Conservation (phyloP, 2,113 vertebrate species). For the Chinchilla lanigera region DNA sequence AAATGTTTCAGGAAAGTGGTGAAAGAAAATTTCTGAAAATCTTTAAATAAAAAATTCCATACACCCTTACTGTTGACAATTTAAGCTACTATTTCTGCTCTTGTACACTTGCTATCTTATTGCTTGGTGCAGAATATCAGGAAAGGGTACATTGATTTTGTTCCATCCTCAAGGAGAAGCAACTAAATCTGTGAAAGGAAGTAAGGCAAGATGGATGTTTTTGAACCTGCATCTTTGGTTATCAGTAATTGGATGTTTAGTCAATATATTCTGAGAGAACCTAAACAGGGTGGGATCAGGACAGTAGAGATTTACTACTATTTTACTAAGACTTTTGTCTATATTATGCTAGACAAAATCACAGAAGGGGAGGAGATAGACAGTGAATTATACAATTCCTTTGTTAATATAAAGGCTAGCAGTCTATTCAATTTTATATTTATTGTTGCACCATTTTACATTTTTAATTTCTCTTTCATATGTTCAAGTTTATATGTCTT, state of each 20-base stretch:
- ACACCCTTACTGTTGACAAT: neutral
- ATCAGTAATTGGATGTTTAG: neutral
- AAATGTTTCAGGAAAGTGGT: neutral
- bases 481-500: neutral
- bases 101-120: neutral
- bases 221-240: neutral
- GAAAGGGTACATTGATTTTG: neutral
- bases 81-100: neutral
- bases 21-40: neutral
- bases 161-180: neutral
- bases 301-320: neutral
- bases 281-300: neutral
- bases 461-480: neutral
- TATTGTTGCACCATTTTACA: neutral
- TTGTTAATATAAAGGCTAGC: neutral
- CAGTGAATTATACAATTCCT: neutral
- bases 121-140: neutral
- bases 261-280: neutral
- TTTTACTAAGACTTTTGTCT: neutral
- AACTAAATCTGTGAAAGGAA: neutral
- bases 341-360: neutral
- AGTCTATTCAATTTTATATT: neutral
- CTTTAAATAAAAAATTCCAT: neutral
- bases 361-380: neutral
- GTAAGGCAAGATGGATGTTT: neutral